Evolutionary conservation across 2,113 vertebrate species (phyloP), one percentile per base, ranked within the genome.

Genomic region (Ranitomeya imitator): DNA sequence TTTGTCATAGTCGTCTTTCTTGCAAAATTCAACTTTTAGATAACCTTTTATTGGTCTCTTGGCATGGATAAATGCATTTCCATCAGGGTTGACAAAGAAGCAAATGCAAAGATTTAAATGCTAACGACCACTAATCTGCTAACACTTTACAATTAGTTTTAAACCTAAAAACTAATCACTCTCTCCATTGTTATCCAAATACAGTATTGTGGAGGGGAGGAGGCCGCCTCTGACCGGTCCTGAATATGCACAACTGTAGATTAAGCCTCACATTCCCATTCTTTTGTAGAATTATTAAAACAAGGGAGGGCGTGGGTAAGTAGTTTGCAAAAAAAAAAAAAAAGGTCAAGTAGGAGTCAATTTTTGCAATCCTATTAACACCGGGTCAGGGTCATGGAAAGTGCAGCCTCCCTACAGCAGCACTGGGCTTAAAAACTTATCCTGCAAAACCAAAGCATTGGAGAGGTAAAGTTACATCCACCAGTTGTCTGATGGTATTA

Each of bases 341-440:
- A 92, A 90, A 90, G 93, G 92, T 94, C 93, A 92, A 0, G 85
- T 90, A 93, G 90, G 90, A 94, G 93, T 93, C 93, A 94, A 91
- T 89, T 90, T 92, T 90, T 91, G 91, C 93, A 94, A 93, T 93
- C 92, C 92, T 90, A 92, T 93, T 93, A 93, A 91, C 91, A 90
- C 89, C 57, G 89, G 69, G 90, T 90, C 90, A 92, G 92, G 93
- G 93, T 93, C 93, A 93, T 90, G 67, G 2, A 87, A 90, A 93
- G 93, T 92, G 92, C 93, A 93, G 88, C 19, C 90, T 83, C 88
- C 88, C 90, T 26, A 10, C 12, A 82, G 92, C 91, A 90, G 90
- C 91, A 91, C 92, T 91, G 91, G 92, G 90, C 91, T 90, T 89
- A 90, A 79, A 79, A 79, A 57, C 45, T 59, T 79, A 55, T 23